phyloP scores from a whole-genome alignment of 2,888 invertebrate genomes.

The Acleris literana region DNA sequence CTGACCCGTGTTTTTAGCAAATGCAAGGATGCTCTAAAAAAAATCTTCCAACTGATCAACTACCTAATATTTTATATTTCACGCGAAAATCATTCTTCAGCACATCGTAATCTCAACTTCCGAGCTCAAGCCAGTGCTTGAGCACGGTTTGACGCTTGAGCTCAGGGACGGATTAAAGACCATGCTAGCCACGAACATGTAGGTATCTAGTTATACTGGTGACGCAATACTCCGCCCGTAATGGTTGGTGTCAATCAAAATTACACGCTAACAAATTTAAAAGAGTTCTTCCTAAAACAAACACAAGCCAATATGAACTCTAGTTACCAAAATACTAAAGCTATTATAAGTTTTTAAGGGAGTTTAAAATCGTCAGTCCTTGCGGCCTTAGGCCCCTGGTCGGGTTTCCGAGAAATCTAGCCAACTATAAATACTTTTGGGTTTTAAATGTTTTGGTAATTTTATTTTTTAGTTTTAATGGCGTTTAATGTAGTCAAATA shows the following conservation, averaged over 20 bases:
- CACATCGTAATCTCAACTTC: too few relatives aligned
- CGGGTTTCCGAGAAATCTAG: constrained; percentile 62
- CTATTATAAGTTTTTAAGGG: not conserved
- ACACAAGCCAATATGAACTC: constrained; percentile 52
- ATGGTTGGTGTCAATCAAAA: constrained; percentile 83
- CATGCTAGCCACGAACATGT: constrained; percentile 49
- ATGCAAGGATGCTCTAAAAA: too few relatives aligned
- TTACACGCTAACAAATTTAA: constrained; percentile 75
- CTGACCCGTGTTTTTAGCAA: too few relatives aligned
- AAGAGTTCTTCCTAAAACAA: constrained; percentile 54
- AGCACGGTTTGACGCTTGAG: not conserved
- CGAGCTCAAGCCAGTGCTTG: too few relatives aligned
- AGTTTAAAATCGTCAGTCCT: constrained; percentile 16
- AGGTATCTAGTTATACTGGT: constrained; percentile 58
- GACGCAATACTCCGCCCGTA: constrained; percentile 79
- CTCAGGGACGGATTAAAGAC: not conserved
- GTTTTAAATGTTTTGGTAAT: constrained; percentile 21
- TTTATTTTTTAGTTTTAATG: constrained; percentile 26
- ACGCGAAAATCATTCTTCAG: too few relatives aligned
- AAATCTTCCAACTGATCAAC: too few relatives aligned
- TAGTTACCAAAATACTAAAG: constrained; percentile 45
- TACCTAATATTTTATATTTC: too few relatives aligned
- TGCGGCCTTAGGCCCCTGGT: constrained; percentile 7
- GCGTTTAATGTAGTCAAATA: not conserved
- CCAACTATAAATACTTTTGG: constrained; percentile 32